phyloP scores from a whole-genome alignment of 2,113 vertebrate genomes.

The Malurus cyaneus region DNA sequence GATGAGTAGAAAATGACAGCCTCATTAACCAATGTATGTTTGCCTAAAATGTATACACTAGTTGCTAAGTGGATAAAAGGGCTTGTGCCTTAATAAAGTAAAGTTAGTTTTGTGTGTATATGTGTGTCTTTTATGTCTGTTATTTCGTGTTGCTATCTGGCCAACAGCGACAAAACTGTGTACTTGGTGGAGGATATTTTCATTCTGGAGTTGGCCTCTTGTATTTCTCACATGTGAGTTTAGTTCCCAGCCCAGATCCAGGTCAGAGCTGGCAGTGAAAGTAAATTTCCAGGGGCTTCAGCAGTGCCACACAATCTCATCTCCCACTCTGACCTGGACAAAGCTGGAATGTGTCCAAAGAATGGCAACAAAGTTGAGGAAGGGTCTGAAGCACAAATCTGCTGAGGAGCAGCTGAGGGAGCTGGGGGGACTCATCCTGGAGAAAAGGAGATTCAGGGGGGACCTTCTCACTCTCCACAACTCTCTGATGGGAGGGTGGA shows the following conservation, averaged over 20 bases:
- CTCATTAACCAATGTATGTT: too few species aligned
- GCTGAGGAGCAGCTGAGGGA: background rate
- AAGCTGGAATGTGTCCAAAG: background rate
- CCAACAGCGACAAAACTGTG: too few species aligned
- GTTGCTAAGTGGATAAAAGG: too few species aligned
- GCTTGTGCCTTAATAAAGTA: too few species aligned
- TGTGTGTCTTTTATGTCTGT: too few species aligned
- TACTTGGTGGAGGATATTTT: background rate
- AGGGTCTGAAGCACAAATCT: background rate
- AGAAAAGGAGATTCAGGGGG: background rate
- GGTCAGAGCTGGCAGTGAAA: background rate
- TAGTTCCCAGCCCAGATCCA: background rate
- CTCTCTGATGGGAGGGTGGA: too few species aligned
- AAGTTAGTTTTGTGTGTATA: too few species aligned
- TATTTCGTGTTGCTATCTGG: too few species aligned
- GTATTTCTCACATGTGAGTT: fast-evolving
- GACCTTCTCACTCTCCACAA: background rate
- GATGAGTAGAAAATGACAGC: too few species aligned
- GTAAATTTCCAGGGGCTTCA: background rate
- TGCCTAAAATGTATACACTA: too few species aligned
- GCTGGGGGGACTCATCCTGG: background rate
- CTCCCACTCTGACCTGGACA: background rate
- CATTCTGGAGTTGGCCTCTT: background rate
- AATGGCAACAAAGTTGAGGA: background rate
- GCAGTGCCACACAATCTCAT: background rate